Evolutionary conservation across 2,888 invertebrate genomes (phyloP), one percentile per base, ranked within the genome.

Genomic region (Caenorhabditis macrosperma): DNA sequence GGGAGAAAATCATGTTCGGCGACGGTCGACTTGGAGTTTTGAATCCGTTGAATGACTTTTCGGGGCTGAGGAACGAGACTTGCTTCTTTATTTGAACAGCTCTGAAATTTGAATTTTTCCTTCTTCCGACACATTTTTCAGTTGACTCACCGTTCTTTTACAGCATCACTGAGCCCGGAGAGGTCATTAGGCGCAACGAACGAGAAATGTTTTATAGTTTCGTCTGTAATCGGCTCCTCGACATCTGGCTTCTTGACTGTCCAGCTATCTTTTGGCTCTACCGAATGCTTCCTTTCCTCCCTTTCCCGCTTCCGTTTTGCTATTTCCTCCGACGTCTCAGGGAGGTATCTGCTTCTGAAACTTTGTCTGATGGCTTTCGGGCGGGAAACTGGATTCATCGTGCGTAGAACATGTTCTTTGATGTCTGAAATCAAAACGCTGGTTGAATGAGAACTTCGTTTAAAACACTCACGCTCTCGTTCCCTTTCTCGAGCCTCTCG

Each of bases 61-160:
- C 48, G 48, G 55, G 55, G 10, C 55, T 55, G 17, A 20, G 2
- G 28, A 54, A 54, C n/a, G 52, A 54, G 1, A 54, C 52, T 26
- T 54, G 52, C 30, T 46, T 46, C 20, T 46, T 46, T 17, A 46
- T 46, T 7, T 46, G 22, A 46, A 46, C 3, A 46, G 20, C 46
- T 46, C 15, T 9, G 38, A 33, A 7, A 33, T 46, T 20, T 4
- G 46, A 20, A 20, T 33, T 33, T 7, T 10, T 33, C 7, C 33
- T 33, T 46, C 46, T 46, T n/a, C 20, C 17, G 17, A 17, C 2
- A 4, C 46, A 20, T n/a, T n/a, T n/a, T n/a, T n/a, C n/a, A n/a
- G n/a, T n/a, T n/a, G n/a, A n/a, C n/a, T n/a, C n/a, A n/a, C n/a
- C n/a, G n/a, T 38, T 12, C 38, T 15, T 38, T 38, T 2, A 15